These are phyloP conservation scores for Mionectes olivaceus DNA, from an alignment of 2,797 vertebrate genomes.

Conservation along the genomic window DNA sequence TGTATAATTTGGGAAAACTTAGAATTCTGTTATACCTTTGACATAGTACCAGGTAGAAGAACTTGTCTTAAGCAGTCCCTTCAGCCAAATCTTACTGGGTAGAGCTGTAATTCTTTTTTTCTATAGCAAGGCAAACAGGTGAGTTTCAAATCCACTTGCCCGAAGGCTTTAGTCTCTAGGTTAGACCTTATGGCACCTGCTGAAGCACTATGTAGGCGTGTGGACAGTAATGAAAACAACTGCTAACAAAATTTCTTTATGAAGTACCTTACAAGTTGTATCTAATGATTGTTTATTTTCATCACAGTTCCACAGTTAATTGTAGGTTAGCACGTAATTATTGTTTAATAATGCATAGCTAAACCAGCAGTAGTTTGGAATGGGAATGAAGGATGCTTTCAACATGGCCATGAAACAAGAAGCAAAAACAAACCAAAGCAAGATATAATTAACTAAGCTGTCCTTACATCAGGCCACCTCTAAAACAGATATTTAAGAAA, in stretches of 20 bases:
- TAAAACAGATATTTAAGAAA: background rate
- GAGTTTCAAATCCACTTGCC: background rate
- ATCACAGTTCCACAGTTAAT: background rate
- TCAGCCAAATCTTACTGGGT: background rate
- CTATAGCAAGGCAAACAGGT: background rate
- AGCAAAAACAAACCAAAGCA: background rate
- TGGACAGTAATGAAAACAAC: background rate
- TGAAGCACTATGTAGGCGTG: background rate
- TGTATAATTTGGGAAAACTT: background rate
- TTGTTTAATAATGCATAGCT: background rate
- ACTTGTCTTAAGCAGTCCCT: background rate
- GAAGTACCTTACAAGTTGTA: background rate
- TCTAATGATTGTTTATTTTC: background rate
- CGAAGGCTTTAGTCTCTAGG: background rate
- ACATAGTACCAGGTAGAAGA: background rate
- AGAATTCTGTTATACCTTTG: background rate
- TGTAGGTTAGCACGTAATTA: background rate
- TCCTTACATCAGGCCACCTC: background rate
- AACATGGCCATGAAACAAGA: background rate
- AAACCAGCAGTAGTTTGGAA: background rate
- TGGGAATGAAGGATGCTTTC: background rate
- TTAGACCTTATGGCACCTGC: background rate
- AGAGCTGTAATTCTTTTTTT: background rate
- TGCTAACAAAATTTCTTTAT: background rate
- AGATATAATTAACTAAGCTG: background rate